Base-by-base conservation (phyloP, 2,888 invertebrate species). In the Spisula subtruncata region DNA sequence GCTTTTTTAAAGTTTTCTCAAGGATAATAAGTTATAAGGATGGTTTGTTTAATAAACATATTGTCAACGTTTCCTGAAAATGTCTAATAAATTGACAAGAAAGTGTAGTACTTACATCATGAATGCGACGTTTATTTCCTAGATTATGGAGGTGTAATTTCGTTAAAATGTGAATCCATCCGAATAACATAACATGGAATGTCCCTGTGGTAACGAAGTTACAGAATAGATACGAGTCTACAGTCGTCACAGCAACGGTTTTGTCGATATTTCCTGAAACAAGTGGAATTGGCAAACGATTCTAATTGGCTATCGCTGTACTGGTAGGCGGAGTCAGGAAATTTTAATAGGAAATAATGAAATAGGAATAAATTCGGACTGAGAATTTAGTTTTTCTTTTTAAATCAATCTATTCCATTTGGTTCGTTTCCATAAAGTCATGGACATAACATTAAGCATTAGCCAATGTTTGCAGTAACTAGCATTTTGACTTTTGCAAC, bases 101-200 rank as follows among this genome's bases (percentile, higher is more conserved):
- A 51, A 51, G 4, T 6, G 51, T 51, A 25, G n/a, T 35, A 75
- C 75, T 75, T 75, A 75, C 75, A 35, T 75, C 6, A 56, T 71
- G 71, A 71, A 71, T 71, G 14, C 32, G 18, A 32, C 18, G 35
- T 18, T 75, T 75, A 35, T 0, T 75, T 25, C 75, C 35, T 16
- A 32, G 8, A 75, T 41, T 41, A 41, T 10, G 35, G 14, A 32
- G 75, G 14, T 16, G 16, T 35, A 32, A 75, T 18, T 75, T 75
- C 18, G 35, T 75, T 75, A 25, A 25, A 35, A 75, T 32, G 12
- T 35, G 75, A 75, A 75, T 75, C 75, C 75, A 75, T 75, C 18
- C 35, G 75, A 75, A 32, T 32, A 25, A 35, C 25, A 35, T 35
- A 75, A 35, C 75, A 18, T 16, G 32, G 14, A 75, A 75, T 32